A percentile compares a stretch with the other conserved stretches of the same genome.
These are phyloP conservation scores for Metopolophium dirhodum DNA, from an alignment of 1,140 invertebrate genomes.

Conservation along the genomic window DNA sequence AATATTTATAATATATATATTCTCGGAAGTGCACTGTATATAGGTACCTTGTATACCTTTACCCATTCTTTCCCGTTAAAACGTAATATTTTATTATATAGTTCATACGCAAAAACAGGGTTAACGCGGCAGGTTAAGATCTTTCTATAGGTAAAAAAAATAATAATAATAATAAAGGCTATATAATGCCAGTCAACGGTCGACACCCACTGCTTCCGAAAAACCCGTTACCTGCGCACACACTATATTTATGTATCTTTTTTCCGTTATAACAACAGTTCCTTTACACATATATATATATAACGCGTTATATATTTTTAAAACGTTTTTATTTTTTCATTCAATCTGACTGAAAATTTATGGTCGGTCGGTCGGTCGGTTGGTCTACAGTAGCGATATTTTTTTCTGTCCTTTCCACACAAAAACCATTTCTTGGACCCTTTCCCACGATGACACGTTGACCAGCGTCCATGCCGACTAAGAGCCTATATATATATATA, in stretches of 20 bases:
- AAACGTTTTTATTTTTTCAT: conserved; percentile 21
- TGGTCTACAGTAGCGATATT: conserved; percentile 4
- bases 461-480: background rate
- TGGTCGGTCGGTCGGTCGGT: background rate
- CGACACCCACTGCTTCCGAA: conserved; percentile 54
- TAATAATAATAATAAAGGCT: conserved; percentile 32
- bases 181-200: conserved; percentile 38
- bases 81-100: background rate
- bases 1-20: background rate
- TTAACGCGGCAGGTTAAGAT: background rate
- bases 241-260: background rate
- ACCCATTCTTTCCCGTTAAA: background rate
- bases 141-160: background rate
- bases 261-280: conserved; percentile 11
- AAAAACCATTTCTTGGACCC: conserved; percentile 32
- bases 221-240: conserved; percentile 42
- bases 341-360: conserved; percentile 15
- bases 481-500: background rate
- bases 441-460: conserved; percentile 49
- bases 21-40: background rate
- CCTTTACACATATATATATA: background rate
- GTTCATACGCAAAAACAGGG: background rate
- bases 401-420: conserved; percentile 21
- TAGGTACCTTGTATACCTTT: background rate
- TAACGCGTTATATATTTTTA: background rate